Evolutionary conservation across 2,113 vertebrate species (phyloP).

Genomic region (Platysteira castanea): DNA sequence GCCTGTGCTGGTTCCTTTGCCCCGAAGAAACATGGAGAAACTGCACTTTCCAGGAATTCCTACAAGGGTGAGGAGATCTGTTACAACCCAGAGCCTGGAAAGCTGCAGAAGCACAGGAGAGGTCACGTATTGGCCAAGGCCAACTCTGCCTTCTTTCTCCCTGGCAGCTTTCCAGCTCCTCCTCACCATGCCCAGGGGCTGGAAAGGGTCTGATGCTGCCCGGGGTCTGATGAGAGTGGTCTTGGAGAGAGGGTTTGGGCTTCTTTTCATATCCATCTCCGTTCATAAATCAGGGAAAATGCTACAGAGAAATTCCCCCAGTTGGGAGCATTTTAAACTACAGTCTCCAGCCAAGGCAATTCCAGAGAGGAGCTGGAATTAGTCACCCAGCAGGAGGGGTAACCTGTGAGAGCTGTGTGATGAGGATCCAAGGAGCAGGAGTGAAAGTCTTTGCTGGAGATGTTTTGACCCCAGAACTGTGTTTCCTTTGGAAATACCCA

Average conservation of each 20-base stretch:
- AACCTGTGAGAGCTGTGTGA: not conserved
- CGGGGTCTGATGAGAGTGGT: rapidly evolving
- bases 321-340: not conserved
- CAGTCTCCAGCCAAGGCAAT: not conserved
- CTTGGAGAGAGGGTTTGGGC: not conserved
- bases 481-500: not conserved
- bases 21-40: not conserved
- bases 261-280: not conserved
- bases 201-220: not conserved
- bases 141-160: not conserved
- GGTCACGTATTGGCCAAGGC: not conserved
- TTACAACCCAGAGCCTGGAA: not conserved
- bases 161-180: not conserved
- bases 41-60: not conserved
- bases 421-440: not conserved
- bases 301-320: not conserved
- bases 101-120: not conserved
- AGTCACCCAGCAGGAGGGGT: not conserved
- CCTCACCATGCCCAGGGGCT: not conserved
- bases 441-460: not conserved
- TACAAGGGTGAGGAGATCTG: not conserved
- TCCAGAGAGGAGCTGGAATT: not conserved
- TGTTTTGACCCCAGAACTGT: not conserved
- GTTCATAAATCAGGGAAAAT: not conserved
- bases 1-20: not conserved